Conservation (phyloP, 2,888 invertebrate genomes). For the Pachymerium ferrugineum region DNA sequence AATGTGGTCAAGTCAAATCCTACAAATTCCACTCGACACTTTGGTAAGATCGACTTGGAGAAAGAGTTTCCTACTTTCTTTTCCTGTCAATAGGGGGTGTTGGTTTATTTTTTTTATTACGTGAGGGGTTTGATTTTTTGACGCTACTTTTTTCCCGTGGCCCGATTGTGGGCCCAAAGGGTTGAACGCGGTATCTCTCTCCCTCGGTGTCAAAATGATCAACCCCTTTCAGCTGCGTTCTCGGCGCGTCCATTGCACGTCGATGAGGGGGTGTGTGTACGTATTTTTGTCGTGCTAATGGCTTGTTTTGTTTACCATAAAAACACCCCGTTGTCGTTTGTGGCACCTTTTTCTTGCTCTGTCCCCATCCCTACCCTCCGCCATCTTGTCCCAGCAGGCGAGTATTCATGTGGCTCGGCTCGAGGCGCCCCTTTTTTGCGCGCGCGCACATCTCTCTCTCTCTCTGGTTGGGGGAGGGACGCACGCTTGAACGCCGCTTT, state of each 20-base stretch:
- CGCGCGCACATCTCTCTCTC: conserved; percentile 28
- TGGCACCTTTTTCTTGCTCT: conserved; percentile 23
- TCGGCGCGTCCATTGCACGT: conserved; percentile 28
- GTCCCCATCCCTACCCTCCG: not conserved
- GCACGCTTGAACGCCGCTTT: conserved; percentile 29
- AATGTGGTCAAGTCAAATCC: conserved; percentile 25
- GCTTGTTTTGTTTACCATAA: conserved; percentile 32
- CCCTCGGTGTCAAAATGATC: conserved; percentile 31
- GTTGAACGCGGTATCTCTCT: conserved; percentile 26
- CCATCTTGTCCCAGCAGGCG: conserved; percentile 29
- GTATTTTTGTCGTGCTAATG: conserved; percentile 20
- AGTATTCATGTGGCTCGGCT: conserved; percentile 29
- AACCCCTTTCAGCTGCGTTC: conserved; percentile 30
- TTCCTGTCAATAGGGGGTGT: no score
- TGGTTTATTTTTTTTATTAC: no score
- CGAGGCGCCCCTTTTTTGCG: conserved; percentile 29
- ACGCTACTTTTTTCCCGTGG: conserved; percentile 10
- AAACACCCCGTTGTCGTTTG: conserved; percentile 30
- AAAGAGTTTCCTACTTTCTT: no score
- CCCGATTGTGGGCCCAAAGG: conserved; percentile 14
- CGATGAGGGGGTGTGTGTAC: not conserved
- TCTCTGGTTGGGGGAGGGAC: conserved; percentile 27
- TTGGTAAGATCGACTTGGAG: not conserved
- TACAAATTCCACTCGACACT: conserved; percentile 9
- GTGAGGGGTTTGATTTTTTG: conserved; percentile 27